Conservation (phyloP, 1,140 invertebrate genomes). For the Drosophila lacteicornis region DNA sequence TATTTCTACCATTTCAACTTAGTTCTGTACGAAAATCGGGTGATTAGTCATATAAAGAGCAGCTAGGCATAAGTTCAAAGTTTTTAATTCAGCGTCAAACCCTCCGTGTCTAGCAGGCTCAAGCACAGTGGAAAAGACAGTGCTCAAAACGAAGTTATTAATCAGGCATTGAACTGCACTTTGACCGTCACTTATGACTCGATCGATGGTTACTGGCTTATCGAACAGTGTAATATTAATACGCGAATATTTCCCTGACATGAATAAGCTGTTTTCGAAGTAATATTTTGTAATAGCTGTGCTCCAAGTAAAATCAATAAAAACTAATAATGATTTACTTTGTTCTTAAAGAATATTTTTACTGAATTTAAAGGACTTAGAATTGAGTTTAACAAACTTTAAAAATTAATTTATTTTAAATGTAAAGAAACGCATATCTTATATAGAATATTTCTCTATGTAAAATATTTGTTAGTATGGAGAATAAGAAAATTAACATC, state of each 20-base stretch:
- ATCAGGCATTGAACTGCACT: slow-evolving; percentile 57
- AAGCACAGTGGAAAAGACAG: background rate
- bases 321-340: too few relatives aligned
- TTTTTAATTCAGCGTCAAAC: background rate
- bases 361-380: too few relatives aligned
- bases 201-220: slow-evolving; percentile 26
- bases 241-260: slow-evolving; percentile 12
- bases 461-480: background rate
- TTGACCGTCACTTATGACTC: slow-evolving; percentile 41
- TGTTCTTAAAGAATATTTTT: too few relatives aligned
- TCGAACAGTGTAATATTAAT: slow-evolving; percentile 58
- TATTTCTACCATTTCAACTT: background rate
- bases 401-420: too few relatives aligned
- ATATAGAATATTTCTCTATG: too few relatives aligned
- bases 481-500: background rate
- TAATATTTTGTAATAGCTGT: background rate
- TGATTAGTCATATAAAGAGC: slow-evolving; percentile 31
- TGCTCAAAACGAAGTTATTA: slow-evolving; percentile 46
- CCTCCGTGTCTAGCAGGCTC: background rate
- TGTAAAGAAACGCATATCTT: too few relatives aligned
- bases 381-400: too few relatives aligned
- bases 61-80: background rate
- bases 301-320: too few relatives aligned
- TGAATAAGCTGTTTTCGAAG: background rate
- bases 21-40: slow-evolving; percentile 34